Conservation (phyloP, 2,888 invertebrate genomes). For the Rhamnusium bicolor region DNA sequence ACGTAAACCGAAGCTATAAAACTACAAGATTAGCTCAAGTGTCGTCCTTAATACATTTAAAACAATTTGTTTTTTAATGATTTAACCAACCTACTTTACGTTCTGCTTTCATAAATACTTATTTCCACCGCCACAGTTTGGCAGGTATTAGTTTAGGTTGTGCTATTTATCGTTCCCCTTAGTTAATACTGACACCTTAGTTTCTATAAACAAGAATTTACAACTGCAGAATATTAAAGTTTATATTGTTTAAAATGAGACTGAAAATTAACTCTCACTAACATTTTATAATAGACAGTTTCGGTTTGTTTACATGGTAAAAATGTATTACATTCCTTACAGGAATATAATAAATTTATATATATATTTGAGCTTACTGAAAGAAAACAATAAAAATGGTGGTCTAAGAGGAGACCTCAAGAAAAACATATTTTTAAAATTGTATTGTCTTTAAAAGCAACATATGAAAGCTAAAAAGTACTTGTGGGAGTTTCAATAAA, state of each 20-base stretch:
- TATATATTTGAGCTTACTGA: constrained; percentile 31
- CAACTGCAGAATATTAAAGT: constrained; percentile 35
- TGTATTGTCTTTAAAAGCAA: constrained; percentile 25
- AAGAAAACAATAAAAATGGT: constrained; percentile 34
- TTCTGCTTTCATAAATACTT: constrained; percentile 38
- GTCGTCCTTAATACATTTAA: constrained; percentile 49
- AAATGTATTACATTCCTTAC: neutral
- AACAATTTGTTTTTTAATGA: constrained; percentile 44
- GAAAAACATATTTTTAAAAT: constrained; percentile 4
- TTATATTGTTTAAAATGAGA: constrained; percentile 2
- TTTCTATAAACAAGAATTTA: constrained; percentile 34
- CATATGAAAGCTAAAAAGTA: constrained; percentile 17
- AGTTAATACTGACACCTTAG: constrained; percentile 27
- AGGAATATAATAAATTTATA: neutral
- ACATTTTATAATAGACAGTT: constrained; percentile 12
- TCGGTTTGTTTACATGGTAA: constrained; percentile 16
- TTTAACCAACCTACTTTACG: constrained; percentile 14
- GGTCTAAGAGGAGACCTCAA: constrained; percentile 7
- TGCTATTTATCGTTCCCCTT: constrained; percentile 8
- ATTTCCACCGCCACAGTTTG: constrained; percentile 33
- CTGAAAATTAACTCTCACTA: neutral
- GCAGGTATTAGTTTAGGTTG: constrained; percentile 23
- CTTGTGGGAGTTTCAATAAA: constrained; percentile 17
- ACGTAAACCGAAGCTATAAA: constrained; percentile 42
- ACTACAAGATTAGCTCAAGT: constrained; percentile 38